phyloP scores from a whole-genome alignment of 2,797 vertebrate species.

The Chaunax sp. region DNA sequence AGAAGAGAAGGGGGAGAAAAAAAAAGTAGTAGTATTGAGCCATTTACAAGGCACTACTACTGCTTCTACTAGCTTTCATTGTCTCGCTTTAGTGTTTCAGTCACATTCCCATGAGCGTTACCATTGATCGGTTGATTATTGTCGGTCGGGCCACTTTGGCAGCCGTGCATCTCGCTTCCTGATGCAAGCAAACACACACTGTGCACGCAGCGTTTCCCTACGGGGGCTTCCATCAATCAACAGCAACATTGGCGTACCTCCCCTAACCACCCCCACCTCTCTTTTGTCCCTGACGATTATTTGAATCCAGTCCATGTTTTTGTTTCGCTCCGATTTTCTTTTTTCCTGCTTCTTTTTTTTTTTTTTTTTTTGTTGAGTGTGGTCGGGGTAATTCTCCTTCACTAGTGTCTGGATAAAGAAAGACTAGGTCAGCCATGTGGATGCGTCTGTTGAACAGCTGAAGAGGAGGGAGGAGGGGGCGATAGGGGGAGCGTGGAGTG shows the following conservation, averaged over 20 bases:
- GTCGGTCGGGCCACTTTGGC: conserved; percentile 71
- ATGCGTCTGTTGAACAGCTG: conserved; percentile 90
- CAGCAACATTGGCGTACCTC: conserved; percentile 46
- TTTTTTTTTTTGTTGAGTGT: conserved; percentile 56
- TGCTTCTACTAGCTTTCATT: conserved; percentile 46
- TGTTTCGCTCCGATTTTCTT: conserved; percentile 77
- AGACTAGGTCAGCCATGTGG: conserved; percentile 93
- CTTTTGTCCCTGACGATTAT: conserved; percentile 73
- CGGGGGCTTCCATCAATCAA: conserved; percentile 86
- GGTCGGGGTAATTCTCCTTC: conserved; percentile 83
- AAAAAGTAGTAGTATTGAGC: conserved; percentile 8
- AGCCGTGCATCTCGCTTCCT: conserved; percentile 77
- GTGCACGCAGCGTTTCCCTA: conserved; percentile 74
- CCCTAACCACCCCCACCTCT: neutral
- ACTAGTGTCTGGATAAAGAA: conserved; percentile 87
- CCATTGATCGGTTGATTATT: conserved; percentile 75
- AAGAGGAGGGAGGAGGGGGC: conserved; percentile 77
- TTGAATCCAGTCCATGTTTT: conserved; percentile 91
- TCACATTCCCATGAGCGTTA: conserved; percentile 76
- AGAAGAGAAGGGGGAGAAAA: too few relatives aligned
- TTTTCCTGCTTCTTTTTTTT: conserved; percentile 20
- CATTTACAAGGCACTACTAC: conserved; percentile 34
- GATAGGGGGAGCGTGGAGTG: conserved; percentile 64
- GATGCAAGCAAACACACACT: conserved; percentile 78
- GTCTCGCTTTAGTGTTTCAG: conserved; percentile 65